phyloP scores from a whole-genome alignment of 2,797 vertebrate species.

The Bradypodion ventrale region DNA sequence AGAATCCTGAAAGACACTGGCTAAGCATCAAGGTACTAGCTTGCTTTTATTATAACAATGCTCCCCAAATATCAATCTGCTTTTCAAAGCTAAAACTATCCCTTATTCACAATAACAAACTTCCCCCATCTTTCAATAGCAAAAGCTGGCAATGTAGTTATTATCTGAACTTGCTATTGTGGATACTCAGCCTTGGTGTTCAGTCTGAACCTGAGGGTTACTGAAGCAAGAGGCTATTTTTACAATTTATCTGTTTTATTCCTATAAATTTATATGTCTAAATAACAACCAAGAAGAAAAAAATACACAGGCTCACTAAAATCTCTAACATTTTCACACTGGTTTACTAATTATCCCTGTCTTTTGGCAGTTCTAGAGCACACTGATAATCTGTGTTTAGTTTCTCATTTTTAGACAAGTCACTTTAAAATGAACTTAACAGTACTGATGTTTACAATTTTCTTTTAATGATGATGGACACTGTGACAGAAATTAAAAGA shows the following conservation, averaged over 20 bases:
- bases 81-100: no score
- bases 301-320: no score
- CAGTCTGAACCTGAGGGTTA: not conserved
- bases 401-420: slow-evolving; percentile 52
- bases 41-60: no score
- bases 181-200: no score
- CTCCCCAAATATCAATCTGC: no score
- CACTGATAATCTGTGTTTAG: slow-evolving; percentile 47
- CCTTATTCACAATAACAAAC: no score
- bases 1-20: no score
- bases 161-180: no score
- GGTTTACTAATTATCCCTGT: slow-evolving; percentile 21
- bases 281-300: not conserved
- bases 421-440: slow-evolving; percentile 47
- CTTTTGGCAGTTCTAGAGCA: slow-evolving; percentile 20
- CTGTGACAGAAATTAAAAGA: slow-evolving; percentile 45
- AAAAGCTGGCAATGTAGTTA: no score
- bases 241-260: not conserved
- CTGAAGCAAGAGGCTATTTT: not conserved
- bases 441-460: slow-evolving; percentile 39
- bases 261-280: not conserved
- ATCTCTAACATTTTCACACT: not conserved
- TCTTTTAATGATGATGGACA: slow-evolving; percentile 56
- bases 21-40: no score
- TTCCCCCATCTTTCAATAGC: no score